Evolutionary conservation across 92 coral and sea anemone genomes (phyloP).

Genomic region (Metridium senile): DNA sequence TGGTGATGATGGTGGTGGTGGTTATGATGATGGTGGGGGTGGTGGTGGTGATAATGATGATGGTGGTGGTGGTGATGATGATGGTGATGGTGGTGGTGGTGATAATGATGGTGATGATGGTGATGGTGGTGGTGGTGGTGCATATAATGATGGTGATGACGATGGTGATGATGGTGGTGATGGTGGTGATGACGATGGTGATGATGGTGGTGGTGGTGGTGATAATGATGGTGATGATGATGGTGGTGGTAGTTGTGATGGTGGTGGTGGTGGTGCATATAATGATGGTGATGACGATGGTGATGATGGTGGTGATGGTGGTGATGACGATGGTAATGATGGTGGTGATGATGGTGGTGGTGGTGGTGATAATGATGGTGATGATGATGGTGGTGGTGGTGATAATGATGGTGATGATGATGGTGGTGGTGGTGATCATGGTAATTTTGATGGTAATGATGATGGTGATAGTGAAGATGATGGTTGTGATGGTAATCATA

Average conservation of each 20-base stretch:
- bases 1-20: neutral
- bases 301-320: too few relatives aligned
- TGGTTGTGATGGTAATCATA: too few relatives aligned
- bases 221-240: neutral
- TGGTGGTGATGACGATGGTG: neutral
- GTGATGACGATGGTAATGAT: slow-evolving; percentile 24
- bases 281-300: neutral
- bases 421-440: neutral
- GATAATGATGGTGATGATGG: neutral
- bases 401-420: neutral
- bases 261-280: neutral
- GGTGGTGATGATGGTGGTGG: neutral
- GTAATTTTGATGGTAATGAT: too few relatives aligned
- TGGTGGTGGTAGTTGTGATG: neutral
- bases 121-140: neutral
- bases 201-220: too few relatives aligned
- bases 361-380: slow-evolving; percentile 34
- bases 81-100: neutral
- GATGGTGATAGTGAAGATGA: neutral
- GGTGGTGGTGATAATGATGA: neutral
- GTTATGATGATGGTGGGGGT: neutral
- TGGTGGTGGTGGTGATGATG: neutral
- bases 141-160: too few relatives aligned
- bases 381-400: slow-evolving; percentile 34
- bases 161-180: too few relatives aligned